Conservation (phyloP, 2,888 invertebrate genomes). For the Cataglyphis albicans region DNA sequence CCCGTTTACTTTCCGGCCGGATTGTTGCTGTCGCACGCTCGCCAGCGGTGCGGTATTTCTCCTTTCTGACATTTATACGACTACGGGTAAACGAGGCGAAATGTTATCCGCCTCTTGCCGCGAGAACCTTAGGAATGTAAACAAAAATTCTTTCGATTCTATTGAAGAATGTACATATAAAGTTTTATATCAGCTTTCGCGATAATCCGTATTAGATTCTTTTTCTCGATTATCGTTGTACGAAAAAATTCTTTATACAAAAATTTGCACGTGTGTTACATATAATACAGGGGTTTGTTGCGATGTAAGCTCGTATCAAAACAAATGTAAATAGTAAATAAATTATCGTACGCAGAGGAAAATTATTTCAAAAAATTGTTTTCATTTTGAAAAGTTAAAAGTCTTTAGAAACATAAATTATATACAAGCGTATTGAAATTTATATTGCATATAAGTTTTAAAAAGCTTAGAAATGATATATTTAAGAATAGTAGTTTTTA, state of each 20-base stretch:
- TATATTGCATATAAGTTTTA: background rate
- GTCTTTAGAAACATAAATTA: too few relatives aligned
- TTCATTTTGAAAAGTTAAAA: background rate
- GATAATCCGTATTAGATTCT: background rate
- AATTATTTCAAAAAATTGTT: background rate
- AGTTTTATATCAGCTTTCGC: background rate
- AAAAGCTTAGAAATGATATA: background rate
- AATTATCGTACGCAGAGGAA: background rate
- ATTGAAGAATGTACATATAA: background rate
- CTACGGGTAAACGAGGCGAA: conserved; percentile 27
- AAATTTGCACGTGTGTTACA: background rate
- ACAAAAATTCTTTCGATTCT: conserved; percentile 30
- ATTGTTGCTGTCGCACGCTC: conserved; percentile 11
- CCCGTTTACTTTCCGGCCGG: background rate
- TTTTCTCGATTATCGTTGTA: background rate
- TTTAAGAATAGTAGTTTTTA: background rate
- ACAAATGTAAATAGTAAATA: background rate
- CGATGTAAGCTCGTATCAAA: background rate
- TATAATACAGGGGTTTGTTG: background rate
- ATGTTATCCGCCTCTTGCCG: background rate
- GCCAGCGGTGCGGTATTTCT: conserved; percentile 19
- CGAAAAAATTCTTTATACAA: background rate
- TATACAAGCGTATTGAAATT: background rate
- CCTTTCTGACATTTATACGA: conserved; percentile 31
- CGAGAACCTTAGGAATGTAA: conserved; percentile 24